Evolutionary conservation across 2,797 vertebrate species (phyloP).

Genomic region (Dryobates pubescens): DNA sequence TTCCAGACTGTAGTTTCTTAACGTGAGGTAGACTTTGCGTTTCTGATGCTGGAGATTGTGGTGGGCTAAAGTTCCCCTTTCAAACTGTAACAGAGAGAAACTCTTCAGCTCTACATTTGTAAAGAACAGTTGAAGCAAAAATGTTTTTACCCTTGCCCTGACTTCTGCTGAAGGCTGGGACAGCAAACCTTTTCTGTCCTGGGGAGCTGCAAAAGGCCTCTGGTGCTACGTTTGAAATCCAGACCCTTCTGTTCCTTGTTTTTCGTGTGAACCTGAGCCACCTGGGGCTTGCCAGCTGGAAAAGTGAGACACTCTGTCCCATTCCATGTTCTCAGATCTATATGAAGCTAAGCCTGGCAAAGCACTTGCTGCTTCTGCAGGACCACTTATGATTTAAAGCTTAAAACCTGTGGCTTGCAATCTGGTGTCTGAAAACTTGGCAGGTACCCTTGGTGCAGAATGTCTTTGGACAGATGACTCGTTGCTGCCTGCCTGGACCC

Average conservation of each 20-base stretch:
- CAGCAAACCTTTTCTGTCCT: background rate
- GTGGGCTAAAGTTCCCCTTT: no score
- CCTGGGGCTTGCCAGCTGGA: background rate
- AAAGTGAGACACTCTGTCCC: background rate
- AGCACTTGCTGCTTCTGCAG: background rate
- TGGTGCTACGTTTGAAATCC: background rate
- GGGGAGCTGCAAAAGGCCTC: background rate
- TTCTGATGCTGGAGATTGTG: background rate
- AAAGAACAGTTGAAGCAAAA: background rate
- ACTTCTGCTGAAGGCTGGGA: background rate
- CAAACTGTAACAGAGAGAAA: background rate
- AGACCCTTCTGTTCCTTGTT: constrained; percentile 10
- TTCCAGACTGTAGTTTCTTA: background rate
- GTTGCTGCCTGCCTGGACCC: background rate
- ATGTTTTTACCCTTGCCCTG: background rate
- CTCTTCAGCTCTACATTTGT: background rate
- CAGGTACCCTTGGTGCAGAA: background rate
- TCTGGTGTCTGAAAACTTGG: background rate
- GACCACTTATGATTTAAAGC: background rate
- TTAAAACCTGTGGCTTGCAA: background rate
- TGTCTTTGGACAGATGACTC: background rate
- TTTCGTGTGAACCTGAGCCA: background rate
- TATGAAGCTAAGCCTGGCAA: background rate
- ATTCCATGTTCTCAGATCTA: background rate
- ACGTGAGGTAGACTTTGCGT: background rate